Percentiles rank a stretch among this genome's conserved stretches.
phyloP scores from a whole-genome alignment of 64 coral and sea anemone genomes.

The Stylophora pistillata region DNA sequence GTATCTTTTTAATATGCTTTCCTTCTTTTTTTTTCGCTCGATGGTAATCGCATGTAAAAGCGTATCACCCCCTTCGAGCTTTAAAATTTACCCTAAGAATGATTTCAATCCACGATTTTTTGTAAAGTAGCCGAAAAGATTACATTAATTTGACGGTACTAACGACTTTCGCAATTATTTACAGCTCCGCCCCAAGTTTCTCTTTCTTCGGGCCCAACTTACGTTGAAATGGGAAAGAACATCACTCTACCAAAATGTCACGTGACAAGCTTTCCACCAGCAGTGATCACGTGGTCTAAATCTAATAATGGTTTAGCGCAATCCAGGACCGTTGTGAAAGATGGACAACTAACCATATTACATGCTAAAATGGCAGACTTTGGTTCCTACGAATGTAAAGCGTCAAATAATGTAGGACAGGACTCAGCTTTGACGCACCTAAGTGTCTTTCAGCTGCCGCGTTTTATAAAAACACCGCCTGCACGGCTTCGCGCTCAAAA shows the following conservation, averaged over 20 bases:
- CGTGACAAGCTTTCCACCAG: slow-evolving; percentile 3
- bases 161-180: background rate
- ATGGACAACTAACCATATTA: background rate
- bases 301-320: background rate
- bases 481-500: background rate
- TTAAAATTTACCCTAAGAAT: too few relatives aligned
- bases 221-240: slow-evolving; percentile 28
- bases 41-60: background rate
- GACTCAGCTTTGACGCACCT: background rate
- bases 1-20: background rate
- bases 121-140: background rate
- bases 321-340: background rate
- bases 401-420: slow-evolving; percentile 12
- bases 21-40: too few relatives aligned
- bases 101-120: background rate
- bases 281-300: slow-evolving; percentile 29
- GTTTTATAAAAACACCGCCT: slow-evolving; percentile 8
- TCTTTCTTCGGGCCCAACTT: slow-evolving; percentile 24
- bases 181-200: slow-evolving; percentile 30
- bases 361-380: background rate
- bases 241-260: slow-evolving; percentile 15
- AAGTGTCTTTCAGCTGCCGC: background rate
- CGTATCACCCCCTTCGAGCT: background rate
- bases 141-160: too few relatives aligned
- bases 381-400: slow-evolving; percentile 15